phyloP scores from a whole-genome alignment of 1,140 invertebrate species.

The Proctacanthus coquilletti region DNA sequence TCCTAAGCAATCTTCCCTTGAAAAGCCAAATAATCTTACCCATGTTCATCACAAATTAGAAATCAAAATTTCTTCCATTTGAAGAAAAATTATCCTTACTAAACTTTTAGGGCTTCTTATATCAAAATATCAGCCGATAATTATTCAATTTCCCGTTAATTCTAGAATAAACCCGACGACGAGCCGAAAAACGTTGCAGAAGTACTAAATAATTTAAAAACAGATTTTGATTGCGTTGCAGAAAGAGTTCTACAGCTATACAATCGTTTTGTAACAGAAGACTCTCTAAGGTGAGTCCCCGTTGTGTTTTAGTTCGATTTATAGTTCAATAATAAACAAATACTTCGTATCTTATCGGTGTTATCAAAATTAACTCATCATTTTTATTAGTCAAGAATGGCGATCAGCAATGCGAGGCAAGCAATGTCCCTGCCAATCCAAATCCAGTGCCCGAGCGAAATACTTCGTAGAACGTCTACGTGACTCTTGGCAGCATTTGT shows the following conservation, averaged over 20 bases:
- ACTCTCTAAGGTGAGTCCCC: slow-evolving; percentile 18
- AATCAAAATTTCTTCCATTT: too few species aligned
- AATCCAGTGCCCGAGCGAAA: slow-evolving; percentile 51
- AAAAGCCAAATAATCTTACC: too few species aligned
- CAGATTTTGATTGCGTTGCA: slow-evolving; percentile 21
- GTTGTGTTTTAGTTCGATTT: too few species aligned
- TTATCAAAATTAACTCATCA: not conserved
- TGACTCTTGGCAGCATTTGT: slow-evolving; percentile 83
- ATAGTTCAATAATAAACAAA: too few species aligned
- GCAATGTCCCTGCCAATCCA: slow-evolving; percentile 45
- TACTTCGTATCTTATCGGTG: too few species aligned
- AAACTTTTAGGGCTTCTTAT: too few species aligned
- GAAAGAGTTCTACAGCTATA: slow-evolving; percentile 26
- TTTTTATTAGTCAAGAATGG: slow-evolving; percentile 44
- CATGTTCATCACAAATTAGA: too few species aligned
- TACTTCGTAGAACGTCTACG: slow-evolving; percentile 62
- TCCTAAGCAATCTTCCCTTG: too few species aligned
- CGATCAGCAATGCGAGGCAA: slow-evolving; percentile 46
- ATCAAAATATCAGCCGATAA: too few species aligned
- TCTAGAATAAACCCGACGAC: slow-evolving; percentile 19
- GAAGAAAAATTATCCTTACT: too few species aligned
- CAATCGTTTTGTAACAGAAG: slow-evolving; percentile 24
- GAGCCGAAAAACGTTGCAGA: slow-evolving; percentile 15
- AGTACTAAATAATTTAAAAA: slow-evolving; percentile 16
- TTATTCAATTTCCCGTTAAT: too few species aligned